A percentile compares a stretch with the other conserved stretches of the same genome.
Conservation (phyloP, 2,113 vertebrate genomes). For the Grus americana region DNA sequence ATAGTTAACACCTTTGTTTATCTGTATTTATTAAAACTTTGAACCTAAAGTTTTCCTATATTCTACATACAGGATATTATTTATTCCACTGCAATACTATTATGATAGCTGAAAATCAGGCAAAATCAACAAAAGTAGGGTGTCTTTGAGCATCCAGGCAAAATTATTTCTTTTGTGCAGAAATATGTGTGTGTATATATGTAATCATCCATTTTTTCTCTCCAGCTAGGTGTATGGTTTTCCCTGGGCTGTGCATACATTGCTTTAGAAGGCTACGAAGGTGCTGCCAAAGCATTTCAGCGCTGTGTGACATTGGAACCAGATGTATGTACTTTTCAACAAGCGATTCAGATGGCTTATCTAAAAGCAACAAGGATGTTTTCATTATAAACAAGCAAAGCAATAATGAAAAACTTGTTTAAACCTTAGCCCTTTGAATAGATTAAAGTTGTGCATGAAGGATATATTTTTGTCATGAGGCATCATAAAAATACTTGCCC, state of each 20-base stretch:
- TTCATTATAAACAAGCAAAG: conserved; percentile 29
- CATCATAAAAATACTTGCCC: background rate
- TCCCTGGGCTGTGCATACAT: conserved; percentile 95
- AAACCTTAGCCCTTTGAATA: background rate
- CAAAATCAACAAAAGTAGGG: background rate
- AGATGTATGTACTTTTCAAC: conserved; percentile 82
- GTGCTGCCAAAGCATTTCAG: conserved; percentile 92
- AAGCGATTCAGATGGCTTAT: background rate
- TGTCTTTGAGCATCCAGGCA: background rate
- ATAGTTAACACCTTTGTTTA: background rate
- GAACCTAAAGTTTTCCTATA: background rate
- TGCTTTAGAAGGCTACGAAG: conserved; percentile 87
- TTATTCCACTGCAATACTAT: background rate
- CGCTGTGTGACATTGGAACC: conserved; percentile 93
- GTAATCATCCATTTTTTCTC: background rate
- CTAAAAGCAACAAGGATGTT: conserved; percentile 44
- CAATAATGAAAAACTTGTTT: conserved; percentile 42
- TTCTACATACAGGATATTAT: background rate
- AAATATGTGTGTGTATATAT: background rate
- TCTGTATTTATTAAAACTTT: background rate
- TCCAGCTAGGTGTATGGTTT: conserved; percentile 96
- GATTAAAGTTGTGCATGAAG: background rate
- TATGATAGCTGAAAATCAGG: background rate
- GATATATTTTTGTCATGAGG: conserved; percentile 10
- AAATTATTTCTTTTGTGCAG: background rate